These are phyloP conservation scores for Melieria picta DNA, from an alignment of 2,888 invertebrate species.

Conservation along the genomic window DNA sequence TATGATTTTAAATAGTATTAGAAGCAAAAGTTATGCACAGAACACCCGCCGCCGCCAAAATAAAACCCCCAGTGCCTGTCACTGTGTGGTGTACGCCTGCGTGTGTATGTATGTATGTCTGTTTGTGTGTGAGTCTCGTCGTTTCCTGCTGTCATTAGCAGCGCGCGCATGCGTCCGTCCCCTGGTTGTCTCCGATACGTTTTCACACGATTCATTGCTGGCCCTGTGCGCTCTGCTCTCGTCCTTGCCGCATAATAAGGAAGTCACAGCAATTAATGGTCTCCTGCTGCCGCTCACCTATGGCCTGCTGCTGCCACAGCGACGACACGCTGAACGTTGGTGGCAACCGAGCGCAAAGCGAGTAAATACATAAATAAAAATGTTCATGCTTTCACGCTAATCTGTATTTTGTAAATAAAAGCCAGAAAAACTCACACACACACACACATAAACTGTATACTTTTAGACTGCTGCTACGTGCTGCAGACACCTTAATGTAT, in stretches of 20 bases:
- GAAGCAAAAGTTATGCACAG: too few relatives aligned
- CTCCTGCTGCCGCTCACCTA: not conserved
- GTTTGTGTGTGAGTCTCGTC: not conserved
- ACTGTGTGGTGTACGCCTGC: not conserved
- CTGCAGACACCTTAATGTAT: constrained; percentile 9
- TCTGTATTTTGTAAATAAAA: not conserved
- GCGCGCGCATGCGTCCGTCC: not conserved
- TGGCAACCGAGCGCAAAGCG: too few relatives aligned
- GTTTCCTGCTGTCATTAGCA: constrained; percentile 12
- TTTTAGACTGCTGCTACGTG: not conserved
- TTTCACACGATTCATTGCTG: too few relatives aligned
- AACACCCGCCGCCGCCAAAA: too few relatives aligned
- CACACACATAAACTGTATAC: not conserved
- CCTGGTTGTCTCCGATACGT: too few relatives aligned
- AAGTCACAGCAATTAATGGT: constrained; percentile 20
- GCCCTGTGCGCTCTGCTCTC: not conserved
- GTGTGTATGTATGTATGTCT: not conserved
- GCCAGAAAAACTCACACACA: not conserved
- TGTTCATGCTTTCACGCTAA: constrained; percentile 20
- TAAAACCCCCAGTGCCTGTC: too few relatives aligned
- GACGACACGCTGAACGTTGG: too few relatives aligned
- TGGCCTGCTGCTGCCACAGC: not conserved
- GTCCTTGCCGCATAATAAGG: constrained; percentile 6
- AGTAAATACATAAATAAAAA: not conserved
- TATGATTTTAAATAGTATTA: not conserved